phyloP scores from a whole-genome alignment of 2,797 vertebrate genomes.

The Catostomus latipinnis region DNA sequence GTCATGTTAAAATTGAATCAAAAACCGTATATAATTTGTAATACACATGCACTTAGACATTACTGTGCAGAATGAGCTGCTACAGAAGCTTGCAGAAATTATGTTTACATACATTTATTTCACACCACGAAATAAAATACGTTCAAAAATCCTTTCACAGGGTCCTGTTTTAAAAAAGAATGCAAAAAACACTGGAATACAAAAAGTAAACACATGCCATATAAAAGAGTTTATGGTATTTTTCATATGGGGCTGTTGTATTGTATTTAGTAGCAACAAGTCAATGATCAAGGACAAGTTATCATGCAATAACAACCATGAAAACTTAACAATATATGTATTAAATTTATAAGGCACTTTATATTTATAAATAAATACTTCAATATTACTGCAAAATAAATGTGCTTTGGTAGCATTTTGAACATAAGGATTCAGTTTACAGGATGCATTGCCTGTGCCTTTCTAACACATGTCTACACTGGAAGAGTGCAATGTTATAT shows the following conservation, averaged over 20 bases:
- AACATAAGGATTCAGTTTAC: background rate
- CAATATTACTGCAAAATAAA: background rate
- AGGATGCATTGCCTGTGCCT: background rate
- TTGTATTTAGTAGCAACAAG: slow-evolving; percentile 34
- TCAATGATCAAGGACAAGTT: background rate
- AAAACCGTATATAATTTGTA: slow-evolving; percentile 18
- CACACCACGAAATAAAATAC: slow-evolving; percentile 13
- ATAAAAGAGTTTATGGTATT: slow-evolving; percentile 42
- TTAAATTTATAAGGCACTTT: background rate
- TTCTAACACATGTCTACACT: background rate
- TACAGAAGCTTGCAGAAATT: background rate
- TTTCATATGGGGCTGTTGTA: background rate
- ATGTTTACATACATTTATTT: background rate
- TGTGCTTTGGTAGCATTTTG: background rate
- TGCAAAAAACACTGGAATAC: slow-evolving; percentile 12
- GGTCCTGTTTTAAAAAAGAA: background rate
- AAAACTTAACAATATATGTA: slow-evolving; percentile 16
- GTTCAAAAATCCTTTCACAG: slow-evolving; percentile 9
- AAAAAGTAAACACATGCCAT: slow-evolving; percentile 51
- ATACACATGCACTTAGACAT: slow-evolving; percentile 44
- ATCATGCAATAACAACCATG: slow-evolving; percentile 44
- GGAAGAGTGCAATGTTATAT: background rate
- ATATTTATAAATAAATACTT: background rate
- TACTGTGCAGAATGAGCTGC: slow-evolving; percentile 18
- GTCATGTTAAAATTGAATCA: slow-evolving; percentile 30